phyloP scores from a whole-genome alignment of 2,113 vertebrate species.

The Anseranas semipalmata region DNA sequence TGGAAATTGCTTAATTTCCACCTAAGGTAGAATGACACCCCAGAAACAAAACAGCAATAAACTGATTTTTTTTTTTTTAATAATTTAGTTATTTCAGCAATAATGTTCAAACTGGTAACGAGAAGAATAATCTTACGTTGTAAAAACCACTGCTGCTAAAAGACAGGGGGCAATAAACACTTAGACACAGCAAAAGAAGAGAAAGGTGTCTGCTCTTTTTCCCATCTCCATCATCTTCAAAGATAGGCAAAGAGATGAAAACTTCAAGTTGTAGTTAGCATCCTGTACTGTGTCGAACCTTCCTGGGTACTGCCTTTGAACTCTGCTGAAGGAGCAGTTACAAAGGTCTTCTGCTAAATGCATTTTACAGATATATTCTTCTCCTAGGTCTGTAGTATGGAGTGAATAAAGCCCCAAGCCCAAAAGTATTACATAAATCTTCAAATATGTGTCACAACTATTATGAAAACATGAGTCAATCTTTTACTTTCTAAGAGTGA shows the following conservation, averaged over 20 bases:
- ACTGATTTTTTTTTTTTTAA: neutral
- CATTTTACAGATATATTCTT: neutral
- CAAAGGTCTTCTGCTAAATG: neutral
- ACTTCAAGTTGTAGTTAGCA: neutral
- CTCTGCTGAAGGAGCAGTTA: neutral
- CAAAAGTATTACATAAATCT: neutral
- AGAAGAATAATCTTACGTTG: neutral
- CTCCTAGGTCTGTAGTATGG: neutral
- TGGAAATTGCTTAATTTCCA: no score
- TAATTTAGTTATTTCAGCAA: neutral
- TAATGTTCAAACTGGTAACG: neutral
- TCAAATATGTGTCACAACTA: neutral
- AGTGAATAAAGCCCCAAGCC: neutral
- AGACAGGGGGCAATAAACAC: neutral
- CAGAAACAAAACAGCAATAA: neutral
- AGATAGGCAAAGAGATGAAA: neutral
- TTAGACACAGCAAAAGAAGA: neutral
- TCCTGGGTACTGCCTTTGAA: neutral
- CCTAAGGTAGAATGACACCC: neutral
- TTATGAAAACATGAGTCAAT: conserved; percentile 32
- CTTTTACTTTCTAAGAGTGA: neutral
- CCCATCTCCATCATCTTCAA: neutral
- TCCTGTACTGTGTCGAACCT: neutral
- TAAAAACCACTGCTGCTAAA: neutral
- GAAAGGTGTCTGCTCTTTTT: neutral